phyloP scores from a whole-genome alignment of 2,888 invertebrate species.

The Congeria kusceri region DNA sequence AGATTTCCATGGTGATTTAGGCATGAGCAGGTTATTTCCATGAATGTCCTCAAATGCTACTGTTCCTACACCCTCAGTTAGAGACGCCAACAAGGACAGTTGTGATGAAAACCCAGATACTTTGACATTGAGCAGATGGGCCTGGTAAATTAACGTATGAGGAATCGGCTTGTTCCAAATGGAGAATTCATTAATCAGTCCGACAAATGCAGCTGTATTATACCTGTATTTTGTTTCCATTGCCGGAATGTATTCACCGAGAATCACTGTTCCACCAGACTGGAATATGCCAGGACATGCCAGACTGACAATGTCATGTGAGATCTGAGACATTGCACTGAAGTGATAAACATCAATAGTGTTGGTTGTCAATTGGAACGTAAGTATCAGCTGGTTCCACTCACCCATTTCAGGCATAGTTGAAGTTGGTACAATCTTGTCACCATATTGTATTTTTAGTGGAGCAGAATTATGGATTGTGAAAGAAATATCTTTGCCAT shows the following conservation, averaged over 20 bases:
- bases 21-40: conserved; percentile 70
- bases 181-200: conserved; percentile 70
- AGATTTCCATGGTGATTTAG: conserved; percentile 73
- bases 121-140: conserved; percentile 68
- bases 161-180: conserved; percentile 72
- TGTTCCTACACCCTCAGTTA: conserved; percentile 71
- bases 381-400: conserved; percentile 76
- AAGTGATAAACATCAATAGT: conserved; percentile 66
- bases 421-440: conserved; percentile 30
- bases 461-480: conserved; percentile 67
- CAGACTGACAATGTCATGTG: conserved; percentile 54
- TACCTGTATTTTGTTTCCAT: conserved; percentile 43
- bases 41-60: conserved; percentile 65
- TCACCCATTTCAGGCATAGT: conserved; percentile 38
- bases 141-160: conserved; percentile 68
- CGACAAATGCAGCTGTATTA: conserved; percentile 50
- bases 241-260: conserved; percentile 74
- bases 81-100: conserved; percentile 64
- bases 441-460: conserved; percentile 58
- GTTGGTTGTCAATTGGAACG: conserved; percentile 50
- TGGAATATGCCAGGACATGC: conserved; percentile 62
- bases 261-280: conserved; percentile 63
- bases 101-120: conserved; percentile 66
- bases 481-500: conserved; percentile 67
- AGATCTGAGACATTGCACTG: conserved; percentile 53